These are phyloP conservation scores for Seira sanloemensis DNA, from an alignment of 2,888 invertebrate species.

Conservation along the genomic window DNA sequence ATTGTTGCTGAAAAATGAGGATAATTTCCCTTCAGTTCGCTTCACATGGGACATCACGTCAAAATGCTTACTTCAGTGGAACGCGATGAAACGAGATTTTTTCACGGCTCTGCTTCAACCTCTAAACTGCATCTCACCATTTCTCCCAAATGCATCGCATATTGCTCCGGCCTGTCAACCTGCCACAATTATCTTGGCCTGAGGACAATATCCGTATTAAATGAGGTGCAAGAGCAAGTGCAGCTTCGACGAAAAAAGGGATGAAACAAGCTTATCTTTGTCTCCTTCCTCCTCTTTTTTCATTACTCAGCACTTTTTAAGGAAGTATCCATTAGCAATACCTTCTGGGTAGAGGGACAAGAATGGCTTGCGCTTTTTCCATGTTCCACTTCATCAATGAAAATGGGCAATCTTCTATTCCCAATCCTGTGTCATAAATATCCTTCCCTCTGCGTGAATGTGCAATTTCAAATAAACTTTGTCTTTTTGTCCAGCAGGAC, in stretches of 20 bases:
- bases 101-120: too few relatives aligned
- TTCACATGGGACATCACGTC: slow-evolving; percentile 6
- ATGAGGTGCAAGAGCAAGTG: slow-evolving; percentile 8
- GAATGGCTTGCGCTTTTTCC: slow-evolving; percentile 9
- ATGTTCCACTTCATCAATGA: slow-evolving; percentile 8
- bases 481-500: not conserved
- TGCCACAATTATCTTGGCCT: not conserved
- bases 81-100: too few relatives aligned
- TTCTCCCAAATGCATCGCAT: not conserved
- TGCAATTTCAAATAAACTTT: not conserved
- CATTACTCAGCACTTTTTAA: slow-evolving; percentile 14
- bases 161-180: slow-evolving; percentile 1
- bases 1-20: slow-evolving; percentile 14
- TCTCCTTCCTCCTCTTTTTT: not conserved
- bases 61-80: not conserved
- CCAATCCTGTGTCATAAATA: not conserved
- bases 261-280: not conserved
- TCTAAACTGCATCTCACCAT: not conserved
- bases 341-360: not conserved
- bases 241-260: not conserved
- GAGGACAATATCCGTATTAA: not conserved
- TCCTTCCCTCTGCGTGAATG: too few relatives aligned
- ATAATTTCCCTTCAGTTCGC: not conserved
- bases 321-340: slow-evolving; percentile 9
- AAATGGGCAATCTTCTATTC: slow-evolving; percentile 1